Conservation (phyloP, 1,140 invertebrate species). For the Drosophila pseudoobscura region DNA sequence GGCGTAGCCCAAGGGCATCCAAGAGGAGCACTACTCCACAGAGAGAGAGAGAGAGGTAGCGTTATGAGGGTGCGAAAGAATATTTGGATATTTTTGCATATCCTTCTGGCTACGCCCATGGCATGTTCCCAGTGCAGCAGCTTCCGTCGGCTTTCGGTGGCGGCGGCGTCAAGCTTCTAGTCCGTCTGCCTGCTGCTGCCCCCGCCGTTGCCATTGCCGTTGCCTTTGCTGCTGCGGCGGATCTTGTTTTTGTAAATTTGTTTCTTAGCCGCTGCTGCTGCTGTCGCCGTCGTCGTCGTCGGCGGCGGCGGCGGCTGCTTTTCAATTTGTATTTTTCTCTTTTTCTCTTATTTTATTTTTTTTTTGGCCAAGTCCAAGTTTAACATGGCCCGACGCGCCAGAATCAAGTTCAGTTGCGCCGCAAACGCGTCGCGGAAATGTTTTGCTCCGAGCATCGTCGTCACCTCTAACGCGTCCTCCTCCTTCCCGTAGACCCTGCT, state of each 20-base stretch:
- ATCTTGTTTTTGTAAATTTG: too few species aligned
- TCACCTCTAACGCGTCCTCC: conserved; percentile 23
- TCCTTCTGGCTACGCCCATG: conserved; percentile 12
- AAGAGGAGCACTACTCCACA: too few species aligned
- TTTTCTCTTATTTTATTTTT: conserved; percentile 32
- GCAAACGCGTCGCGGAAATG: conserved; percentile 81
- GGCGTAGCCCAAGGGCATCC: conserved; percentile 1
- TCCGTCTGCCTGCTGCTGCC: conserved; percentile 6
- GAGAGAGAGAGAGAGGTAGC: too few species aligned
- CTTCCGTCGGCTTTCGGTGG: conserved; percentile 24
- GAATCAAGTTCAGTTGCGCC: conserved; percentile 82
- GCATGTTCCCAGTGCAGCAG: conserved; percentile 9
- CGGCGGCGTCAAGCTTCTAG: conserved; percentile 27
- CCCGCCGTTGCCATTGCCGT: conserved; percentile 6
- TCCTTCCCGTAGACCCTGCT: conserved; percentile 5
- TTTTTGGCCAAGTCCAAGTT: conserved; percentile 81
- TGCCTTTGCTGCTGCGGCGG: neutral
- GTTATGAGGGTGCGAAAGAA: too few species aligned
- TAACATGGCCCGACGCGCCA: conserved; percentile 75
- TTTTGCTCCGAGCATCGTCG: conserved; percentile 58
- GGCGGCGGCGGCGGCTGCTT: conserved; percentile 47
- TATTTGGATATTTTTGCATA: neutral
- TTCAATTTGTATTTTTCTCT: conserved; percentile 30
- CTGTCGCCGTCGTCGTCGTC: conserved; percentile 25
- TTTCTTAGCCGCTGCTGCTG: neutral